Percentiles rank a stretch among this genome's conserved stretches.
Conservation (phyloP, 35 echinoderm and acorn worm genomes). For the Acanthaster planci region DNA sequence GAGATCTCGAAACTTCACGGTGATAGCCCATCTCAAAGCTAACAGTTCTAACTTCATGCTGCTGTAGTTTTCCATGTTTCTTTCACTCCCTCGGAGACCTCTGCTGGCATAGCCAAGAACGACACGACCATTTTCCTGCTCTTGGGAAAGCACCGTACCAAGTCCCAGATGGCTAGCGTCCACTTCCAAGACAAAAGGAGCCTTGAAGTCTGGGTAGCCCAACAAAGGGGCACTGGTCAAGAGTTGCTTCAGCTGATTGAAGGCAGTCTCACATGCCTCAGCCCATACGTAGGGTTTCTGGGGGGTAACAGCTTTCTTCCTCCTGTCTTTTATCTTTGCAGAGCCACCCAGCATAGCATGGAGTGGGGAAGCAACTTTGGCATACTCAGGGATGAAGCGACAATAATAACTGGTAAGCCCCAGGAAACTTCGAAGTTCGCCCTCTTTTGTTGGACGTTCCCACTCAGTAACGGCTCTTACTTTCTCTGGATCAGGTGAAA, state of each 20-base stretch:
- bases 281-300: constrained; percentile 8
- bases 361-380: constrained; percentile 27
- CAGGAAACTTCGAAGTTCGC: too few relatives aligned
- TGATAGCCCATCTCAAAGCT: too few relatives aligned
- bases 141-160: too few relatives aligned
- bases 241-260: background rate
- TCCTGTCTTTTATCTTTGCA: background rate
- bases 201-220: constrained; percentile 53
- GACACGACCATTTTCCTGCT: too few relatives aligned
- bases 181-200: constrained; percentile 52
- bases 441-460: constrained; percentile 19
- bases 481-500: constrained; percentile 41
- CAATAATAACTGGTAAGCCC: constrained; percentile 36
- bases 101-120: constrained; percentile 47
- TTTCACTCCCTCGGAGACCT: too few relatives aligned
- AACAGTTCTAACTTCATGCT: too few relatives aligned
- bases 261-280: too few relatives aligned
- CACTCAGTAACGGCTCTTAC: constrained; percentile 38
- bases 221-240: constrained; percentile 37
- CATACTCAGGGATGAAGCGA: constrained; percentile 40
- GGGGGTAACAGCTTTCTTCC: background rate
- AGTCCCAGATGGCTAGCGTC: too few relatives aligned
- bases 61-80: too few relatives aligned
- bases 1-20: constrained; percentile 37
- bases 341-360: constrained; percentile 28